These are phyloP conservation scores for Ridgeia piscesae DNA, from an alignment of 1,140 invertebrate genomes.

Conservation along the genomic window DNA sequence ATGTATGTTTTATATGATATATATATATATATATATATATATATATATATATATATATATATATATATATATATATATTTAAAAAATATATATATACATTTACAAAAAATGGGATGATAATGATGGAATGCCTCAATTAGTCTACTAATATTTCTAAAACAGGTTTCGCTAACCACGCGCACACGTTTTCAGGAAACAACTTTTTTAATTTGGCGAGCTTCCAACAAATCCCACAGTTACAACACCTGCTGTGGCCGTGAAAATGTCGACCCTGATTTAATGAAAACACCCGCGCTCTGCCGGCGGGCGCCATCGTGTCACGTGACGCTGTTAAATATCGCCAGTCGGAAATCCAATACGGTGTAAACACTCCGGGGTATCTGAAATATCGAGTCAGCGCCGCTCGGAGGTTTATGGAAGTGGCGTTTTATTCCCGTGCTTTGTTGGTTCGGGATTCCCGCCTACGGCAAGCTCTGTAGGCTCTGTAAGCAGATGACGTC, in stretches of 20 bases:
- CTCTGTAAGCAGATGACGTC: neutral
- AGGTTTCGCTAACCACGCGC: neutral
- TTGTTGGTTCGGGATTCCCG: neutral
- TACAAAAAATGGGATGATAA: neutral
- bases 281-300: neutral
- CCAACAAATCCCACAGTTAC: neutral
- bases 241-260: neutral
- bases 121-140: neutral
- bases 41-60: too few species aligned
- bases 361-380: neutral
- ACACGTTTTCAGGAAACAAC: neutral
- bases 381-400: neutral
- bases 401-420: neutral
- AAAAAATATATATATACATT: neutral
- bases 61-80: too few species aligned
- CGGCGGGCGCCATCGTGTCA: neutral
- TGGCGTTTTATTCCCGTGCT: neutral
- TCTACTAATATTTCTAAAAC: neutral
- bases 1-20: too few species aligned
- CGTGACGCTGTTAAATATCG: neutral
- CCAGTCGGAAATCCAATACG: neutral
- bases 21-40: too few species aligned
- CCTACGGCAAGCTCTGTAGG: neutral
- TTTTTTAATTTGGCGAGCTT: neutral
- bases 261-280: neutral